Percentiles rank a stretch among this genome's conserved stretches.
Evolutionary conservation across 2,888 invertebrate species (phyloP).

Genomic region (Serripes groenlandicus): DNA sequence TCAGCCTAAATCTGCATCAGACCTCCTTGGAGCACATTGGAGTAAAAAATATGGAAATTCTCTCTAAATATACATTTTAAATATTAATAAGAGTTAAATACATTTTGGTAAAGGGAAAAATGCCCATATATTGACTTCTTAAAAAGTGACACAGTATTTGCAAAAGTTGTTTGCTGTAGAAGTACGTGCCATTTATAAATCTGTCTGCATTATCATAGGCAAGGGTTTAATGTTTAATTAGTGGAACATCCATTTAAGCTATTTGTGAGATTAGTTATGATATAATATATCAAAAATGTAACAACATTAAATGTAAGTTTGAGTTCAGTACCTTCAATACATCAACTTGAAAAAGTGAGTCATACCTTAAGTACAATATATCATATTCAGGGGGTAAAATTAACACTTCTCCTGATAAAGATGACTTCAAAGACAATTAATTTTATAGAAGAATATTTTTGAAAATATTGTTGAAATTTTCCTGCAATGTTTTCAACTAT

Average conservation of each 20-base stretch:
- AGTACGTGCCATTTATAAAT: not conserved
- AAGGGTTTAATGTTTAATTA: not conserved
- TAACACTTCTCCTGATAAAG: not conserved
- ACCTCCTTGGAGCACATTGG: no score
- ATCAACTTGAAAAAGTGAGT: not conserved
- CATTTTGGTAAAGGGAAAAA: no score
- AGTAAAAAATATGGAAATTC: no score
- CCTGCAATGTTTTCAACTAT: not conserved
- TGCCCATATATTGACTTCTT: no score
- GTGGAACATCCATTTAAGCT: not conserved
- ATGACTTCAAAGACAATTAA: not conserved
- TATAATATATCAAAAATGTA: constrained; percentile 23
- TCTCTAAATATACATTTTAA: no score
- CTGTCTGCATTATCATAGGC: not conserved
- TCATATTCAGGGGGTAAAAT: not conserved
- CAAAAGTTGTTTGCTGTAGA: not conserved
- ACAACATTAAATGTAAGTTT: not conserved
- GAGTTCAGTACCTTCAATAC: not conserved
- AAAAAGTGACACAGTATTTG: not conserved
- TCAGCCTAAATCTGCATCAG: no score
- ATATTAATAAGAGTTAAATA: no score
- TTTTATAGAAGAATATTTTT: not conserved
- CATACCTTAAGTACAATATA: not conserved
- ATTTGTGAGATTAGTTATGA: constrained; percentile 18
- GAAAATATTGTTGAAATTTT: not conserved